Base-by-base conservation (phyloP, 2,797 vertebrate species). In the Phylloscopus collybita region DNA sequence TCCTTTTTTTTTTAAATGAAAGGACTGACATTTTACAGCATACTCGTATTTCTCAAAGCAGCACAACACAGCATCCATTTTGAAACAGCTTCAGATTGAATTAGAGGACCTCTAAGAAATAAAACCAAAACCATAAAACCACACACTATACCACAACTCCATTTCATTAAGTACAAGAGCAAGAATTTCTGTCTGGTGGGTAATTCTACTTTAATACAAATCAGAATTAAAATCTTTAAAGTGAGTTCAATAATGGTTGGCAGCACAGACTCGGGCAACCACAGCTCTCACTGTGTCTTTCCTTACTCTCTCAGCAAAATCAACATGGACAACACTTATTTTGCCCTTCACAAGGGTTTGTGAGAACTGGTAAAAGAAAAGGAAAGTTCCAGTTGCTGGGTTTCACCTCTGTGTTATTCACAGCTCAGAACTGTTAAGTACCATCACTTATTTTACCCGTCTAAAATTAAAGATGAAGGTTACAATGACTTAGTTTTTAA, bases 391-490 rank as follows among this genome's bases (percentile, higher is more conserved):
- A 57, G 66, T 27, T 40, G 36, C 16, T 26, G 22, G 45, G 49
- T 88, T 73, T 92, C 54, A 73, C 40, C 10, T 0, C 61, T 70
- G 42, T 3, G 3, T 53, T 82, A 87, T 34, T 66, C 81, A 88
- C 57, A 88, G 22, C 65, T 91, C 87, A 47, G 71, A 93, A 89
- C 50, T 75, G 42, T 76, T 91, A 80, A 34, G 54, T 79, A 23
- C 29, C 45, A 72, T 47, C 4, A 88, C 73, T 92, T 88, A 80
- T 86, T 53, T 81, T 81, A 85, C 26, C 32, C 38, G 66, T 42
- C 34, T 32, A 23, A 93, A 96, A 95, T 91, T 85, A 90, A 92
- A 95, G 38, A 90, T 50, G 51, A 81, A 92, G n/a, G 76, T 95
- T 96, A 94, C 83, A 71, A 93, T 0, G 2, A 87, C 36, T 80